Evolutionary conservation across 2,888 invertebrate genomes (phyloP), one percentile per base, ranked within the genome.

Genomic region (Lochmaea capreae): DNA sequence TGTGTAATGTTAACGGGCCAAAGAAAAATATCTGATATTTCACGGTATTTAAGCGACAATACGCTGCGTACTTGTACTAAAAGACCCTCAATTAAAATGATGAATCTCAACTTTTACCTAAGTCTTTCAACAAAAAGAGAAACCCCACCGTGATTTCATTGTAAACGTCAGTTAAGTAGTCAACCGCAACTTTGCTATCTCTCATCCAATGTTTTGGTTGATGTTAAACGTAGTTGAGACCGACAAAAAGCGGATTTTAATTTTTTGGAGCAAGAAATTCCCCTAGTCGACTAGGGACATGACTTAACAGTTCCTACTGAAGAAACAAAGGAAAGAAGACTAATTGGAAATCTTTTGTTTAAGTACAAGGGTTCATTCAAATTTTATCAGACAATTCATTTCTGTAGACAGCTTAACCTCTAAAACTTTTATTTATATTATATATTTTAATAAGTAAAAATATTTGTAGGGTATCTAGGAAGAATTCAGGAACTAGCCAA

Each of bases 41-140:
- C 72, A 71, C 76, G 73, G 74, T 74, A 76, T 77, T 78, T 79
- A 78, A 75, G 72, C 77, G 67, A 74, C 74, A 76, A 77, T 78
- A 76, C 77, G 77, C 72, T 77, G 74, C 74, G 68, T 74, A 74
- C 78, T 71, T 73, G 71, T 22, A 70, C 33, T 63, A 12, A 52
- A 70, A 70, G 71, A 67, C 78, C 77, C 71, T 77, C 78, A 81
- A 81, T 81, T 81, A 81, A 81, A 78, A 81, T 81, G 80, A 81
- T 78, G 79, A 78, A 81, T 79, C 77, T 76, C 76, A 73, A 73
- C 76, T 78, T 74, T 79, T 72, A 78, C 78, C 72, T 77, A 76
- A 75, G 65, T 75, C 73, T 70, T 65, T 61, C 59, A 77, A 77
- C 75, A 77, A 79, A 78, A 76, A 75, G 73, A 63, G 65, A 71